These are phyloP conservation scores for Knipowitschia caucasica DNA, from an alignment of 2,797 vertebrate genomes.

Conservation along the genomic window DNA sequence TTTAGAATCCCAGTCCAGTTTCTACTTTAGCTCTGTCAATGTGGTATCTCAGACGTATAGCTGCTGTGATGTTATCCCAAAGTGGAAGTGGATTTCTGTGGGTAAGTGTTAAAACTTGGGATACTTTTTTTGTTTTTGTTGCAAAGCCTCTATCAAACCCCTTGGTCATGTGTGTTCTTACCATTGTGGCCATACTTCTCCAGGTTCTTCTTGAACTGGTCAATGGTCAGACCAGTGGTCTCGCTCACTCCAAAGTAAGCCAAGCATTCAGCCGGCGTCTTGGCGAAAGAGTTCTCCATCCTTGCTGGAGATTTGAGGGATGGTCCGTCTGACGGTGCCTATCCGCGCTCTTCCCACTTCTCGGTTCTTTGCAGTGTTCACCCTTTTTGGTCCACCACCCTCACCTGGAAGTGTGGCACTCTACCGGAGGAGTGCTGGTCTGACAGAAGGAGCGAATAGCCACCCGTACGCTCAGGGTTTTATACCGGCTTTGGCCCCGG, in stretches of 20 bases:
- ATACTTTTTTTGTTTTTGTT: constrained; percentile 5
- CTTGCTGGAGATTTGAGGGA: constrained; percentile 65
- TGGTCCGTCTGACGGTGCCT: constrained; percentile 58
- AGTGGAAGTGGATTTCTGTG: background rate
- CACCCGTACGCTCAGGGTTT: constrained; percentile 57
- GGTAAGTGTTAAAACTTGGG: background rate
- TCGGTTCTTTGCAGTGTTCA: constrained; percentile 58
- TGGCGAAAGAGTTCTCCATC: constrained; percentile 85
- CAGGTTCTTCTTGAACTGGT: constrained; percentile 86
- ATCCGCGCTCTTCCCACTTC: constrained; percentile 58
- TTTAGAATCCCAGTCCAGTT: constrained; percentile 23
- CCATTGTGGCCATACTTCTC: constrained; percentile 87
- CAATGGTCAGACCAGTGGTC: constrained; percentile 74
- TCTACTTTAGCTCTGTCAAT: background rate
- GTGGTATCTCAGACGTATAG: constrained; percentile 16
- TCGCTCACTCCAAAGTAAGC: constrained; percentile 83
- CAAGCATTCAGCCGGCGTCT: constrained; percentile 78
- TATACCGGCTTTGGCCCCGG: constrained; percentile 59
- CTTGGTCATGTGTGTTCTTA: too few species aligned
- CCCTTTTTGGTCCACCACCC: constrained; percentile 67
- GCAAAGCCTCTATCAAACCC: too few species aligned
- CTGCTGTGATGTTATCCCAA: constrained; percentile 10
- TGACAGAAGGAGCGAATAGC: constrained; percentile 82
- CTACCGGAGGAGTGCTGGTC: constrained; percentile 74
- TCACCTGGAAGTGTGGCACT: constrained; percentile 65